These are phyloP conservation scores for Sylvilagus bachmani DNA, from an alignment of 2,113 vertebrate genomes.

Conservation along the genomic window DNA sequence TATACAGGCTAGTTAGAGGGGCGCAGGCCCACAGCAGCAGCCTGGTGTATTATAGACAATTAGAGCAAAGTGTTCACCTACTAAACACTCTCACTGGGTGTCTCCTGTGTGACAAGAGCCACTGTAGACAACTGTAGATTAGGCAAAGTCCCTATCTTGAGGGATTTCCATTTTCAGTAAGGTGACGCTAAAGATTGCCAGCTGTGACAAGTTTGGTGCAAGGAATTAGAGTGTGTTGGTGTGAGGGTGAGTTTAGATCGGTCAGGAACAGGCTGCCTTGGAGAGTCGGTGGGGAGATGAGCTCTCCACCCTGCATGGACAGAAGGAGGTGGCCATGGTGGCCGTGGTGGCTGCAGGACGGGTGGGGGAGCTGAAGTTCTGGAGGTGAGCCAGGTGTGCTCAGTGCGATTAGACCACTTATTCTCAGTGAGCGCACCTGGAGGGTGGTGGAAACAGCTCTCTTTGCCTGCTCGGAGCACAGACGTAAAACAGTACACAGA, in stretches of 20 bases:
- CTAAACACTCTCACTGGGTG: neutral
- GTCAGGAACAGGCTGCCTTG: neutral
- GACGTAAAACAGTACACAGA: neutral
- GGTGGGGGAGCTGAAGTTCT: neutral
- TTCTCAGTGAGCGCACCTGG: neutral
- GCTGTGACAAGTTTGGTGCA: neutral
- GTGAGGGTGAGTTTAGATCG: neutral
- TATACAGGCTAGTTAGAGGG: neutral
- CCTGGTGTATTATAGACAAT: neutral
- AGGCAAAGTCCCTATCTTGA: neutral
- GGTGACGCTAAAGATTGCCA: neutral
- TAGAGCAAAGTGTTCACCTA: neutral
- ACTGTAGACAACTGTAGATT: neutral
- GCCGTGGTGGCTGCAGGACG: neutral
- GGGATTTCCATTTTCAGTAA: neutral
- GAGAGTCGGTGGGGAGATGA: no score
- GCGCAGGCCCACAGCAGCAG: neutral
- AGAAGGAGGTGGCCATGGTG: neutral
- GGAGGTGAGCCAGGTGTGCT: accelerated
- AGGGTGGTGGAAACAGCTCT: neutral
- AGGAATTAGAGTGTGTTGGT: neutral
- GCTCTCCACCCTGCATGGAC: no score
- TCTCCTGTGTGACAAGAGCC: neutral
- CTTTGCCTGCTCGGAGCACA: neutral
- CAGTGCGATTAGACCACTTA: no score